These are phyloP conservation scores for Corythoichthys intestinalis DNA, from an alignment of 2,113 vertebrate genomes.

Conservation along the genomic window DNA sequence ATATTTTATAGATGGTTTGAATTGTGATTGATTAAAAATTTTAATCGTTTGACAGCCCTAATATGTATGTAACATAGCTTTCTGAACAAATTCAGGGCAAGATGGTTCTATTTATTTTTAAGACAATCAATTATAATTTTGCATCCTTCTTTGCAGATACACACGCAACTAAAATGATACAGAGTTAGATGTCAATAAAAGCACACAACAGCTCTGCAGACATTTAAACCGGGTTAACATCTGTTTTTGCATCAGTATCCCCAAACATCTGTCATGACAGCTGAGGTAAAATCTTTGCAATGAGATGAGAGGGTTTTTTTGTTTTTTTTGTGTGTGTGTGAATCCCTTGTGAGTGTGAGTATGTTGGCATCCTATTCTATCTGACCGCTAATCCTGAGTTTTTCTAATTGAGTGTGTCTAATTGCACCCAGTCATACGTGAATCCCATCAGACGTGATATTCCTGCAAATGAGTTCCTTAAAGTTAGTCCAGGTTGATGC, in stretches of 20 bases:
- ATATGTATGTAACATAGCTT: slow-evolving; percentile 71
- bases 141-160: slow-evolving; percentile 69
- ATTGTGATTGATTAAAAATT: too few species aligned
- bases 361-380: too few species aligned
- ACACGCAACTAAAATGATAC: slow-evolving; percentile 4
- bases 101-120: slow-evolving; percentile 57
- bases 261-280: slow-evolving; percentile 74
- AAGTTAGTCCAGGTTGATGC: too few species aligned
- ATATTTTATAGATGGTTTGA: too few species aligned
- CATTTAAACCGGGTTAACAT: slow-evolving; percentile 67
- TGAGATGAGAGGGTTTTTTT: slow-evolving; percentile 64
- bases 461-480: too few species aligned
- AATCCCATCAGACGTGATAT: too few species aligned
- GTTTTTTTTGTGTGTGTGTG: slow-evolving; percentile 30
- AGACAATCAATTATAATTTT: slow-evolving; percentile 69
- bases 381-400: too few species aligned
- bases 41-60: too few species aligned
- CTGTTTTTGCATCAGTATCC: slow-evolving; percentile 77
- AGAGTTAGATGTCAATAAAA: neutral
- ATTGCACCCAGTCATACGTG: too few species aligned
- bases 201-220: slow-evolving; percentile 56
- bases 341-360: too few species aligned
- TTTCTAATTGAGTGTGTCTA: too few species aligned
- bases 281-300: slow-evolving; percentile 81
- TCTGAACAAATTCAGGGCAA: slow-evolving; percentile 73